A percentile compares a stretch with the other conserved stretches of the same genome.
These are phyloP conservation scores for Oceanites oceanicus DNA, from an alignment of 2,113 vertebrate species.

Conservation along the genomic window DNA sequence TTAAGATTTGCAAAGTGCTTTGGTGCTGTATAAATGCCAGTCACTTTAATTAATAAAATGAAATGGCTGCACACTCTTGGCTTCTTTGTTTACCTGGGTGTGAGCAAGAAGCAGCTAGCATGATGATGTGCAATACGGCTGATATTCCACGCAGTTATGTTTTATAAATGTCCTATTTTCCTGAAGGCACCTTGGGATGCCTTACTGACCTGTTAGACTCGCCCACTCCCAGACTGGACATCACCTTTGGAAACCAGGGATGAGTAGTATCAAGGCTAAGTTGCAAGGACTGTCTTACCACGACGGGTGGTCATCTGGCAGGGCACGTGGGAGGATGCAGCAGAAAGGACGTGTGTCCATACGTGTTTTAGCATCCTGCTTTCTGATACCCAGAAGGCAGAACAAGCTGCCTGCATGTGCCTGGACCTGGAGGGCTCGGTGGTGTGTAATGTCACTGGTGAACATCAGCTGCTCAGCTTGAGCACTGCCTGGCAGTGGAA, in stretches of 20 bases:
- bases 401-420: background rate
- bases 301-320: background rate
- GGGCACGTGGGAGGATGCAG: background rate
- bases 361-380: background rate
- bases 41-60: constrained; percentile 62
- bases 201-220: background rate
- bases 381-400: background rate
- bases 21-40: constrained; percentile 49
- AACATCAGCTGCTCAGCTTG: background rate
- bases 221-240: background rate
- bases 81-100: constrained; percentile 35
- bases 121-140: background rate
- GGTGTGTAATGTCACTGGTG: background rate
- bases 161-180: background rate
- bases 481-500: background rate
- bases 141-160: background rate
- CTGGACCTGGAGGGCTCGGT: background rate
- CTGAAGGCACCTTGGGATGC: background rate
- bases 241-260: background rate
- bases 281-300: background rate
- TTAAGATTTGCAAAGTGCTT: constrained; percentile 59
- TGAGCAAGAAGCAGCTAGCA: background rate
- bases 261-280: background rate
- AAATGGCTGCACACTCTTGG: background rate
- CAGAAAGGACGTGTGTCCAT: background rate